A percentile compares a stretch with the other conserved stretches of the same genome.
Conservation (phyloP, 2,113 vertebrate species). For the Rynchops niger region DNA sequence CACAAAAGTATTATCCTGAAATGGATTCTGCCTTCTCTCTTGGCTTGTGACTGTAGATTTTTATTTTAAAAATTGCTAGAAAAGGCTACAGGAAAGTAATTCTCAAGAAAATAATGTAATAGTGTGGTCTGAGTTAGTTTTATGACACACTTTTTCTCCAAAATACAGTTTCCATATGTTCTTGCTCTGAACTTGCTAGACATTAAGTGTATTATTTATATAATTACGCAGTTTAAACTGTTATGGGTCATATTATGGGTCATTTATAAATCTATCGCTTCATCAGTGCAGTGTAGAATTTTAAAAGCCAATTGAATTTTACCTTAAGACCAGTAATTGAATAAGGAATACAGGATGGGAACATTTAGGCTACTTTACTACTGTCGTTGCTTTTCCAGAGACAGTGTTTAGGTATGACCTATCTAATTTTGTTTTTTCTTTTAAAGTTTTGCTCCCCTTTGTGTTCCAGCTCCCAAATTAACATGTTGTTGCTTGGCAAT, state of each 20-base stretch:
- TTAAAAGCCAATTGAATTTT: not conserved
- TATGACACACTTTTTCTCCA: not conserved
- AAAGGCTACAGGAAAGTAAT: not conserved
- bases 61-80: not conserved
- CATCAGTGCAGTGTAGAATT: not conserved
- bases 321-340: not conserved
- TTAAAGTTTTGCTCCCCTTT: conserved; percentile 50
- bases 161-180: not conserved
- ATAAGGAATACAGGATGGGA: not conserved
- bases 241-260: not conserved
- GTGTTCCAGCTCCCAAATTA: conserved; percentile 51
- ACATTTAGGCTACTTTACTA: not conserved
- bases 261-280: not conserved
- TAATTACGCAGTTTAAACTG: not conserved
- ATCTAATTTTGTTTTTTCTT: not conserved
- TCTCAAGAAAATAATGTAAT: not conserved
- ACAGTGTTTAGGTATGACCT: not conserved
- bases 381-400: not conserved
- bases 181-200: not conserved
- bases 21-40: not conserved
- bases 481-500: conserved; percentile 24
- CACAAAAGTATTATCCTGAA: not conserved
- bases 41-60: not conserved
- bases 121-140: no score
- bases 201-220: not conserved